A percentile compares a stretch with the other conserved stretches of the same genome.
Evolutionary conservation across 2,888 invertebrate species (phyloP).

Genomic region (Tridacna crocea): DNA sequence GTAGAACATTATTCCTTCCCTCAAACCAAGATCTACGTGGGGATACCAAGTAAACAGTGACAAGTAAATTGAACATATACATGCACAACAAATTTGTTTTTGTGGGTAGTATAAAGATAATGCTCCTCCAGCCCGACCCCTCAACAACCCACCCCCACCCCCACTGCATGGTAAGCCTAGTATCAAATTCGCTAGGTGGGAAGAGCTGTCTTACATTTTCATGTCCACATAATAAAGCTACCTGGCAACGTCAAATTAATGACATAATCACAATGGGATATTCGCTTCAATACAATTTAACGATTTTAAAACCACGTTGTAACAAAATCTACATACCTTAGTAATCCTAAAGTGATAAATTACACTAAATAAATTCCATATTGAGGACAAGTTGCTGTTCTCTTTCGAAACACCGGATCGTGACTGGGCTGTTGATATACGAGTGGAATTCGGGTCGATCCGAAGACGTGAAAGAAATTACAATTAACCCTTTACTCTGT

Average conservation of each 20-base stretch:
- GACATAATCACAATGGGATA: not conserved
- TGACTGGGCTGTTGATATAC: slow-evolving; percentile 11
- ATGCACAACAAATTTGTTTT: too few relatives aligned
- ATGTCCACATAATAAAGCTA: not conserved
- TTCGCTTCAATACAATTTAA: not conserved
- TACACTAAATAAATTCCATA: slow-evolving; percentile 16
- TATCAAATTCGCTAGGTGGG: too few relatives aligned
- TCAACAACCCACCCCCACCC: too few relatives aligned
- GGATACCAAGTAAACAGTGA: too few relatives aligned
- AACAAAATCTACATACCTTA: slow-evolving; percentile 10
- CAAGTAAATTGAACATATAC: too few relatives aligned
- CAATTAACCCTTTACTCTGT: slow-evolving; percentile 8
- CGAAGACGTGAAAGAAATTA: slow-evolving; percentile 3
- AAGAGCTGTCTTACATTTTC: too few relatives aligned
- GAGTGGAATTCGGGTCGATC: slow-evolving; percentile 22
- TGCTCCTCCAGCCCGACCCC: too few relatives aligned
- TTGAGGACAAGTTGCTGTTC: slow-evolving; percentile 6
- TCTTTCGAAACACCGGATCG: not conserved
- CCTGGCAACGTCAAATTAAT: slow-evolving; percentile 11
- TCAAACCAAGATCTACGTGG: too few relatives aligned
- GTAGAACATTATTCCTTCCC: too few relatives aligned
- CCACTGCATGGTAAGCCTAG: too few relatives aligned
- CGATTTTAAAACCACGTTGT: not conserved
- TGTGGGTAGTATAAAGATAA: too few relatives aligned
- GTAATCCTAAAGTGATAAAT: not conserved